Evolutionary conservation across 2,888 invertebrate species (phyloP), one percentile per base, ranked within the genome.

Genomic region (Yponomeuta sedellus): DNA sequence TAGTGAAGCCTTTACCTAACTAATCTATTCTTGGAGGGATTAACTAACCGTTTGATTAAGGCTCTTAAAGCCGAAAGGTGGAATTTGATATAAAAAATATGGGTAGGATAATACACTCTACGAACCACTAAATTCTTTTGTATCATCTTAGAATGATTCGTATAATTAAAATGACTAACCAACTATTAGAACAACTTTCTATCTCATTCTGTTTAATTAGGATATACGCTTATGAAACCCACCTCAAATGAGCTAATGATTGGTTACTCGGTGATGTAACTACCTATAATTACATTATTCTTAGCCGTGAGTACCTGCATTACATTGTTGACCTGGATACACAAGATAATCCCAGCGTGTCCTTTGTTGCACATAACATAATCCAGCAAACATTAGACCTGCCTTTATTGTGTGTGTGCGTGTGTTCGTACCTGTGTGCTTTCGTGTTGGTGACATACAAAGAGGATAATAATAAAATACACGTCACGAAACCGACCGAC

Each of bases 231-330:
- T 52, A 22, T 28, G 61, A 61, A 28, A 61, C 34, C 16, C 25
- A 16, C n/a, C 34, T 22, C 20, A 20, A 63, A 16, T 63, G 19
- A 63, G 63, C 63, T 63, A 63, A 63, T 63, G 63, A 20, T 10
- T 44, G 44, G 44, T 63, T 39, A n/a, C 20, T 63, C 20, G 63
- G n/a, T 63, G 63, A 63, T 63, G 63, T 44, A 63, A 63, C 28
- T 10, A 20, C 20, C n/a, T 39, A 12, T 52, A 52, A 52, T 52
- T 52, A 52, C 44, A 12, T 52, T 52, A 52, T 16, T 52, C 44
- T 52, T 5, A 16, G 44, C 44, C 44, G 44, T 16, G 16, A 52
- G 44, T 39, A 61, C 61, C 11, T 59, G 19, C 59, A 19, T 20
- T 61, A 22, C 61, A 61, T 25, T 25, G 61, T 25, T 20, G 63